phyloP scores from a whole-genome alignment of 2,888 invertebrate species.

The Sesia apiformis region DNA sequence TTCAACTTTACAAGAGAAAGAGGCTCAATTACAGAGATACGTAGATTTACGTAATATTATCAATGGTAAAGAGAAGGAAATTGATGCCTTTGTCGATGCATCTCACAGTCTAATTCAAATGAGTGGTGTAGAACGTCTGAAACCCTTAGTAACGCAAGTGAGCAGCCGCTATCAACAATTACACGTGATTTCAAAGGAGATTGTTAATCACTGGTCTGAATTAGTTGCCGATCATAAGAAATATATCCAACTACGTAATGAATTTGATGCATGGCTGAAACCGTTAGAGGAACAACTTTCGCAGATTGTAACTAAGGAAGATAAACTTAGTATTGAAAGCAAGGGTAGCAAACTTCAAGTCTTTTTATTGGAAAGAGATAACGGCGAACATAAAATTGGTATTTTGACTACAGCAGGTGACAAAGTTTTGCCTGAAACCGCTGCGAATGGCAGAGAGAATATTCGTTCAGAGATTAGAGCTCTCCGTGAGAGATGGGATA shows the following conservation, averaged over 20 bases:
- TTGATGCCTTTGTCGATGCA: constrained; percentile 91
- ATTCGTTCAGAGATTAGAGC: constrained; percentile 89
- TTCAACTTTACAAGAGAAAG: constrained; percentile 87
- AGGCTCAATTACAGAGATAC: constrained; percentile 80
- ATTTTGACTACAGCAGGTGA: constrained; percentile 87
- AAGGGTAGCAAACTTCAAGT: constrained; percentile 81
- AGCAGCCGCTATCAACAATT: constrained; percentile 89
- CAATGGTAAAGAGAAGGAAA: constrained; percentile 85
- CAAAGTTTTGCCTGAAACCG: constrained; percentile 93
- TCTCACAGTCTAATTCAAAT: constrained; percentile 90
- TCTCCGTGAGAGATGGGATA: constrained; percentile 91
- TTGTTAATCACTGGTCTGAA: constrained; percentile 87
- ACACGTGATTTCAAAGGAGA: constrained; percentile 87
- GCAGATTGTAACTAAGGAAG: constrained; percentile 78
- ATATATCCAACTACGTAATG: constrained; percentile 83
- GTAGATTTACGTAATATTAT: constrained; percentile 85
- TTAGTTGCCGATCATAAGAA: constrained; percentile 88
- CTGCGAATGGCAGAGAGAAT: constrained; percentile 91
- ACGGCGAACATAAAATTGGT: constrained; percentile 85
- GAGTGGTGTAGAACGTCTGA: constrained; percentile 89
- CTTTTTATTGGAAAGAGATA: constrained; percentile 85
- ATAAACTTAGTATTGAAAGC: constrained; percentile 78
- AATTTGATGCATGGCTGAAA: constrained; percentile 84
- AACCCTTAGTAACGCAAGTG: constrained; percentile 91
- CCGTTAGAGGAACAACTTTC: constrained; percentile 81